Percentiles rank a stretch among this genome's conserved stretches.
Evolutionary conservation across 2,888 invertebrate species (phyloP).

Genomic region (Caenorhabditis wallacei): DNA sequence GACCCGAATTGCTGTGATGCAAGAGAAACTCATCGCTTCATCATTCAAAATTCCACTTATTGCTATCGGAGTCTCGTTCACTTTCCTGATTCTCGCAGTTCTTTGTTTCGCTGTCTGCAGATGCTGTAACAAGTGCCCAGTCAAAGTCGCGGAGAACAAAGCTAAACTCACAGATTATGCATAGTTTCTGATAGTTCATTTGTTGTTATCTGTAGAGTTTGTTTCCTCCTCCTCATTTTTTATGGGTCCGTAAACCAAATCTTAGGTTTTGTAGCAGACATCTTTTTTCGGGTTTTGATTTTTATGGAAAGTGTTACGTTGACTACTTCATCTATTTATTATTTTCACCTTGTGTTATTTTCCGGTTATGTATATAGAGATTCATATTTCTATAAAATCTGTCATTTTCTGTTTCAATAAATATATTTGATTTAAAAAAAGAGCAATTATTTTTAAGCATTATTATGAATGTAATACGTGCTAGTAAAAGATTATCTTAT

Average conservation of each 20-base stretch:
- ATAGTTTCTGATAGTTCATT: background rate
- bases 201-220: slow-evolving; percentile 5
- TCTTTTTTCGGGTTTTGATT: slow-evolving; percentile 17
- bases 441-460: no score
- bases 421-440: background rate
- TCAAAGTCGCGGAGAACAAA: slow-evolving; percentile 67
- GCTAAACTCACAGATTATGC: slow-evolving; percentile 68
- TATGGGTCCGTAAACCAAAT: slow-evolving; percentile 37
- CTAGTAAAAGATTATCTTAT: no score
- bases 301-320: background rate
- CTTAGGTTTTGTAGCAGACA: slow-evolving; percentile 34
- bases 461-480: no score
- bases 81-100: slow-evolving; percentile 37
- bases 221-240: slow-evolving; percentile 10
- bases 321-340: background rate
- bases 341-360: slow-evolving; percentile 39
- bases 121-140: slow-evolving; percentile 63
- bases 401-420: background rate
- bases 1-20: slow-evolving; percentile 57
- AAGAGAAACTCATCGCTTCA: slow-evolving; percentile 27
- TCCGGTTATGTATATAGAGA: slow-evolving; percentile 52
- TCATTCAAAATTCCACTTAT: slow-evolving; percentile 48
- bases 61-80: slow-evolving; percentile 33
- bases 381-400: slow-evolving; percentile 2
- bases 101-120: slow-evolving; percentile 47